A percentile compares a stretch with the other conserved stretches of the same genome.
These are phyloP conservation scores for Cydia pomonella DNA, from an alignment of 1,140 invertebrate species.

Conservation along the genomic window DNA sequence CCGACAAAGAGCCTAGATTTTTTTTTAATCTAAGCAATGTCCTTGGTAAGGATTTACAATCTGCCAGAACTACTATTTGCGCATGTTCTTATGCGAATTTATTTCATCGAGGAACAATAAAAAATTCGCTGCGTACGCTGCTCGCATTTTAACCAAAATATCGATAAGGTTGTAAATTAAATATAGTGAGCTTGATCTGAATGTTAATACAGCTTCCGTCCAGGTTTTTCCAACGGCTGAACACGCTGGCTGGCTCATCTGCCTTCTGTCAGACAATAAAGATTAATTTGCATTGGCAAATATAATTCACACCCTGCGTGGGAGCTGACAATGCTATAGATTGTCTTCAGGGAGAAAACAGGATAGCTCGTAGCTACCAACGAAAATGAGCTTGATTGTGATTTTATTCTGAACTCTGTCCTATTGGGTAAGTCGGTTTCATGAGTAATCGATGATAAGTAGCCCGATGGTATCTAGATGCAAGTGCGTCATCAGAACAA, in stretches of 20 bases:
- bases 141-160: conserved; percentile 47
- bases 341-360: background rate
- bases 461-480: conserved; percentile 2
- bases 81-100: conserved; percentile 51
- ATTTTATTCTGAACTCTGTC: background rate
- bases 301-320: background rate
- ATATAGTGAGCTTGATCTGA: conserved; percentile 39
- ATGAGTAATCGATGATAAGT: conserved; percentile 29
- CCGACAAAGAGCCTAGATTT: conserved; percentile 42
- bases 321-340: background rate
- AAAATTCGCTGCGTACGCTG: conserved; percentile 45
- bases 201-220: conserved; percentile 36
- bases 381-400: background rate
- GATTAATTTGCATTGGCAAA: background rate
- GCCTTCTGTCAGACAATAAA: background rate
- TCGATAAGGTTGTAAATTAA: conserved; percentile 52
- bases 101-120: conserved; percentile 56
- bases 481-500: background rate
- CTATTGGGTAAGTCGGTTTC: background rate
- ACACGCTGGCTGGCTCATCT: background rate
- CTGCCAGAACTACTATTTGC: conserved; percentile 46
- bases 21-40: conserved; percentile 43
- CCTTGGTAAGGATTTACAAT: conserved; percentile 59
- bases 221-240: conserved; percentile 20
- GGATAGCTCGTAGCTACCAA: background rate